Base-by-base conservation (phyloP, 2,888 invertebrate species). In the Polydrusus cervinus region DNA sequence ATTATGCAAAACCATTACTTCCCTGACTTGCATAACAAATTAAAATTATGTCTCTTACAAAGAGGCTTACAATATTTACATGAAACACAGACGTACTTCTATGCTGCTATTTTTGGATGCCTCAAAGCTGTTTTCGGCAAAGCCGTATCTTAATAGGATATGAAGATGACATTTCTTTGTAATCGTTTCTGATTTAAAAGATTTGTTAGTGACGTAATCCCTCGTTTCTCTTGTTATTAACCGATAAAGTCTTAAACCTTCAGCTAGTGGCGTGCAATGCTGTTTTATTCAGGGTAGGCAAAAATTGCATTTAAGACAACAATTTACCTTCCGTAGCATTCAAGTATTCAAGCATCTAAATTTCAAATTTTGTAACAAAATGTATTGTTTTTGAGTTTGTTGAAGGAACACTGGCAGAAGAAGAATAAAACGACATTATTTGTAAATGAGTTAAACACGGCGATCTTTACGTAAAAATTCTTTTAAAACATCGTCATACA, bases 51-150 rank as follows among this genome's bases (percentile, higher is more conserved):
- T 71, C 71, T 51, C 64, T 51, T 34, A 64, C 34, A 71, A 71
- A 71, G 71, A 71, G 71, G 71, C 64, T 71, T 71, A 71, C 43
- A 14, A 71, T 64, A 71, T 71, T 71, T 71, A 71, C 71, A 71
- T 71, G 71, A 71, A 53, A 71, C 51, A 51, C 51, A 51, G 53
- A 51, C 40, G 61, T 71, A 71, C 62, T 57, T 71, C 47, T 64
- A 25, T 71, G 45, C 47, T 51, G 64, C 71, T 64, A 71, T 71
- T 71, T 71, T 49, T 51, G 62, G 49, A 10, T 25, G 34, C 62
- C 30, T 53, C 53, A 64, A 69, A 69, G 60, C 69, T 45, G 34
- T 18, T 47, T 60, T 47, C 16, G 57, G 47, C 38, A 43, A 30
- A 62, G 64, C 64, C 30, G 40, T 10, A 51, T 38, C 62, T 45